Conservation (phyloP, 2,888 invertebrate species). For the Caradrina kadenii region DNA sequence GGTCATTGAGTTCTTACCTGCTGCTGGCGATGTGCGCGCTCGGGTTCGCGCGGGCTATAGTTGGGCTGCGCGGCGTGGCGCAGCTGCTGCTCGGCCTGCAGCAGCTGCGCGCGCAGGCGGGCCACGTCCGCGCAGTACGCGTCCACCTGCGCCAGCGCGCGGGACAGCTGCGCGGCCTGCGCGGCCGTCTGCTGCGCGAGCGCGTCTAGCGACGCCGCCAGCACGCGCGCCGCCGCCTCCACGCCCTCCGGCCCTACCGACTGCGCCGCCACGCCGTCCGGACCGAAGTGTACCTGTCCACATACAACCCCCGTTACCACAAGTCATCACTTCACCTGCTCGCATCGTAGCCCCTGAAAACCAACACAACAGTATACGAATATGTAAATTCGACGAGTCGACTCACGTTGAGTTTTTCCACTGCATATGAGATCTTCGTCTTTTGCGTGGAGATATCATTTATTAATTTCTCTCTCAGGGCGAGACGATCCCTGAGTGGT, state of each 20-base stretch:
- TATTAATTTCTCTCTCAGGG: constrained; percentile 95
- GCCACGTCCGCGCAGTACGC: constrained; percentile 97
- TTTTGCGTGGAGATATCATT: constrained; percentile 97
- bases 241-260: constrained; percentile 93
- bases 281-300: constrained; percentile 95
- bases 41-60: constrained; percentile 95
- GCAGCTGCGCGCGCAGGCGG: constrained; percentile 95
- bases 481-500: constrained; percentile 96
- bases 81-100: constrained; percentile 96
- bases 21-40: constrained; percentile 95
- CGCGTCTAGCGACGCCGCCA: constrained; percentile 94
- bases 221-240: constrained; percentile 92
- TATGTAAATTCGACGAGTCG: constrained; percentile 1
- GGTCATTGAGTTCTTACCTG: constrained; percentile 92
- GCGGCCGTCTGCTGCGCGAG: constrained; percentile 90
- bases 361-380: background rate
- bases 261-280: constrained; percentile 94
- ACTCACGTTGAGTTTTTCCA: constrained; percentile 97
- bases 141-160: constrained; percentile 96
- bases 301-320: constrained; percentile 19
- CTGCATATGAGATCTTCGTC: constrained; percentile 96
- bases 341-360: constrained; percentile 19
- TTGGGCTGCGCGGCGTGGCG: constrained; percentile 95
- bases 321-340: background rate
- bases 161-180: constrained; percentile 92